Percentiles rank a stretch among this genome's conserved stretches.
Evolutionary conservation across 2,113 vertebrate species (phyloP).

Genomic region (Sinocyclocheilus anophthalmus): DNA sequence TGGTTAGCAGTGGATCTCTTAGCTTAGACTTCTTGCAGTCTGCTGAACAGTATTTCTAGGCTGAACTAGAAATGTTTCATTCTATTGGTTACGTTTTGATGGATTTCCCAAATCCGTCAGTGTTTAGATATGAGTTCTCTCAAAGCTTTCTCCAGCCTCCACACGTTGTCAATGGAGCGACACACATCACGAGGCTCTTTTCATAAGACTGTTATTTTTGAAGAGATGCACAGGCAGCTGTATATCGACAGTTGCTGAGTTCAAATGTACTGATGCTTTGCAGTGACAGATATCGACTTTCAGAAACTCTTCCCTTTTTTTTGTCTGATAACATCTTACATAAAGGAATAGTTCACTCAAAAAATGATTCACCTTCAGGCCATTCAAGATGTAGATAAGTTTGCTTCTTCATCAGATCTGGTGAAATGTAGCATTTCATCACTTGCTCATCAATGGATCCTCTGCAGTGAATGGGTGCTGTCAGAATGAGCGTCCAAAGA

Average conservation of each 20-base stretch:
- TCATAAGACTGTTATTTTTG: background rate
- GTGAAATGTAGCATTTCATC: background rate
- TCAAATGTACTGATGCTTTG: slow-evolving; percentile 32
- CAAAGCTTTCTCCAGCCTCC: background rate
- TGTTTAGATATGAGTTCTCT: background rate
- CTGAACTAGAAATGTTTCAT: background rate
- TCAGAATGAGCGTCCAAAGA: background rate
- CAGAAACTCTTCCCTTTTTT: slow-evolving; percentile 21
- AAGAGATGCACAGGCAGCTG: slow-evolving; percentile 14
- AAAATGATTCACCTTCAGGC: background rate
- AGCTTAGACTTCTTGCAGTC: background rate
- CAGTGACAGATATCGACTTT: slow-evolving; percentile 48
- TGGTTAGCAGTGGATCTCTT: background rate
- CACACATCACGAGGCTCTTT: background rate
- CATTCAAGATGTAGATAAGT: background rate
- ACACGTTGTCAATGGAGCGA: background rate
- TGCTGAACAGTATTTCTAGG: background rate
- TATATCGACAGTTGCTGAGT: slow-evolving; percentile 25
- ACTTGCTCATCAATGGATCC: background rate
- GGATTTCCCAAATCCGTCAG: background rate
- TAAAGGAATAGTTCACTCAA: background rate
- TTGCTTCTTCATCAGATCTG: background rate
- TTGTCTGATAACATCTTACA: slow-evolving; percentile 20
- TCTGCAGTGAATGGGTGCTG: background rate
- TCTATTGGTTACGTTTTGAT: background rate